phyloP scores from a whole-genome alignment of 2,888 invertebrate genomes.

The Theretra japonica region DNA sequence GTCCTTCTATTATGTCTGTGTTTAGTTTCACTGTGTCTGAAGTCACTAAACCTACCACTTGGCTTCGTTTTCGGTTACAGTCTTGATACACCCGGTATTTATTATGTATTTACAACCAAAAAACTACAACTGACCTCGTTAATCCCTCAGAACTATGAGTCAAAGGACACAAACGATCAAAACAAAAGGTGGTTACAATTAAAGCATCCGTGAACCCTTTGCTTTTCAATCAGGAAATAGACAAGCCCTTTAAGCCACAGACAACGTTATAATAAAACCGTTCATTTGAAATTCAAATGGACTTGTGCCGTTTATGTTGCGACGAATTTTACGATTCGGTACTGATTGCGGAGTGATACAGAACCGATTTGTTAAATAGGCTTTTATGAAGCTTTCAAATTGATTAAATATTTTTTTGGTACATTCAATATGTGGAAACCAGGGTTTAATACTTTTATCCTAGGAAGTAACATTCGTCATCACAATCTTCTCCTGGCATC shows the following conservation, averaged over 20 bases:
- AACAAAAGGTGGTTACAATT: slow-evolving; percentile 27
- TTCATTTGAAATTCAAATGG: slow-evolving; percentile 31
- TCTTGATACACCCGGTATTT: no score
- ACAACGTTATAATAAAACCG: slow-evolving; percentile 29
- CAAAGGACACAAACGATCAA: background rate
- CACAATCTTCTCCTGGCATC: no score
- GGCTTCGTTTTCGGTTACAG: no score
- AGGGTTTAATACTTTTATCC: background rate
- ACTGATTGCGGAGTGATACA: slow-evolving; percentile 7
- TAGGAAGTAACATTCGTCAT: no score
- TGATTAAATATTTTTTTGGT: background rate
- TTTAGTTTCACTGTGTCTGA: no score
- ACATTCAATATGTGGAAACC: no score
- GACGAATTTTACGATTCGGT: slow-evolving; percentile 17
- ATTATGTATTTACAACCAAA: no score
- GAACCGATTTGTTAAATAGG: background rate
- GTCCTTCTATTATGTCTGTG: no score
- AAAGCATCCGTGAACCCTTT: slow-evolving; percentile 29
- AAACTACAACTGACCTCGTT: no score
- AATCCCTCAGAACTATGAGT: background rate
- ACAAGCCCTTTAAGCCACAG: slow-evolving; percentile 25
- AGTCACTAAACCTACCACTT: no score
- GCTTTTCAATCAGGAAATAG: slow-evolving; percentile 31
- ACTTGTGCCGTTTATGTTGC: slow-evolving; percentile 16
- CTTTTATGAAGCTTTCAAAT: background rate